Conservation (phyloP, 2,888 invertebrate genomes). For the Eristalis intricaria region DNA sequence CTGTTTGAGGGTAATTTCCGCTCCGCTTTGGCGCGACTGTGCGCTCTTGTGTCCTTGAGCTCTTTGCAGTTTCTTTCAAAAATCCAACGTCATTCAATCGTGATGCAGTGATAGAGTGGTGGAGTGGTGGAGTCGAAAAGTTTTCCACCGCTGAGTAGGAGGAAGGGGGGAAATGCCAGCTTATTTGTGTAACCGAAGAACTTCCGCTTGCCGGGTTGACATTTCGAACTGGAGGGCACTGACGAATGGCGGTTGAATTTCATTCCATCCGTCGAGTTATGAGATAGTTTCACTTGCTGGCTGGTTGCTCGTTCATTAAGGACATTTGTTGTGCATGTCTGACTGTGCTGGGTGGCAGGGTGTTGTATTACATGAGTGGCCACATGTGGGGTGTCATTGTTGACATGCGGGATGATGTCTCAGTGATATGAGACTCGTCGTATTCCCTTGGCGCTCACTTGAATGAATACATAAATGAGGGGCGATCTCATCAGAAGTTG, state of each 20-base stretch:
- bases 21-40: not conserved
- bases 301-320: not conserved
- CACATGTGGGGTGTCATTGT: not conserved
- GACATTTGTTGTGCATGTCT: not conserved
- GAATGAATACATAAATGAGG: not conserved
- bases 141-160: not conserved
- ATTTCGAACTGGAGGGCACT: not conserved
- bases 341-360: not conserved
- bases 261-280: constrained; percentile 37
- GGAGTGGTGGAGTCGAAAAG: not conserved
- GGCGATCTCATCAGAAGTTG: not conserved
- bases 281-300: constrained; percentile 3
- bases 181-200: constrained; percentile 34
- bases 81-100: not conserved
- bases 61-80: not conserved
- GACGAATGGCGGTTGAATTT: constrained; percentile 51
- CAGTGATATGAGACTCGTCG: too few relatives aligned
- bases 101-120: not conserved
- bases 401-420: too few relatives aligned
- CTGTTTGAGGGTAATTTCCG: not conserved
- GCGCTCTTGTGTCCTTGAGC: not conserved
- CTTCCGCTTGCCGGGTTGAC: constrained; percentile 7
- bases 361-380: not conserved
- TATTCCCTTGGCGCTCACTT: not conserved
- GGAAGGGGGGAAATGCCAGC: not conserved